A percentile compares a stretch with the other conserved stretches of the same genome.
Conservation (phyloP, 2,113 vertebrate species). For the Aptenodytes patagonicus region DNA sequence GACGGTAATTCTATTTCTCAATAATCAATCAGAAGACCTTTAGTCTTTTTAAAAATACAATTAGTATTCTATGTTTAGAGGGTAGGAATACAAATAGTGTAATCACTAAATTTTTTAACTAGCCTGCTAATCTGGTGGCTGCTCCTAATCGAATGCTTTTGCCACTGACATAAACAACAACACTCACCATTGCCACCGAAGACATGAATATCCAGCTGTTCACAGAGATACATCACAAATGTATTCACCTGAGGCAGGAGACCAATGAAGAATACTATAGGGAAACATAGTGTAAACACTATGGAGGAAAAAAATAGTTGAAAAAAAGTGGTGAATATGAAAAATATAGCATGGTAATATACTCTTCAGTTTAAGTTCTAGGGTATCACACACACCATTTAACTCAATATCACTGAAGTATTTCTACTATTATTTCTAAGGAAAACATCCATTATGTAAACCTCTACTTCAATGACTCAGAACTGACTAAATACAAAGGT, state of each 20-base stretch:
- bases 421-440: not conserved
- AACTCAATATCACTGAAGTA: not conserved
- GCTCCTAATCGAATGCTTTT: not conserved
- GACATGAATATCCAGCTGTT: constrained; percentile 97
- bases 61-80: not conserved
- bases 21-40: not conserved
- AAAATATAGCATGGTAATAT: not conserved
- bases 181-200: constrained; percentile 97
- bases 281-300: constrained; percentile 98
- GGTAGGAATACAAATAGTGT: not conserved
- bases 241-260: constrained; percentile 99
- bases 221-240: constrained; percentile 97
- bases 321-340: not conserved
- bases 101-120: not conserved
- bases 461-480: not conserved
- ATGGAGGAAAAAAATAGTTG: not conserved
- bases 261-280: constrained; percentile 95
- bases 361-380: not conserved
- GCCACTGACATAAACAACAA: not conserved
- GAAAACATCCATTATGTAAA: not conserved
- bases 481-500: not conserved
- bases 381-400: not conserved
- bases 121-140: not conserved
- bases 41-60: not conserved
- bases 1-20: not conserved